Conservation (phyloP, 1,140 invertebrate genomes). For the Wasmannia auropunctata region DNA sequence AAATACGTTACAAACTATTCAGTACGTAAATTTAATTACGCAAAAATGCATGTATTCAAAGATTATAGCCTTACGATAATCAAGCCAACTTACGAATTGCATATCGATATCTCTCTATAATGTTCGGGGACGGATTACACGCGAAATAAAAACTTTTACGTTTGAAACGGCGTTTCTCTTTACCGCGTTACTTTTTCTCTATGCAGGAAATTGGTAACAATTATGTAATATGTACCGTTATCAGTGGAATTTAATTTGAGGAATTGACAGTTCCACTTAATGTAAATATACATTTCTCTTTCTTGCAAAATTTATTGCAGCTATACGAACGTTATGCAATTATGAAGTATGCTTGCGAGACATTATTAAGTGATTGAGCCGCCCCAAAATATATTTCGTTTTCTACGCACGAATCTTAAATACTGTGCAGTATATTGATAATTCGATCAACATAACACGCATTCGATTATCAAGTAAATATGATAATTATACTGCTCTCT, state of each 20-base stretch:
- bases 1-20: neutral
- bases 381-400: conserved; percentile 27
- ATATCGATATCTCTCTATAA: conserved; percentile 17
- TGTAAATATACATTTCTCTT: conserved; percentile 1
- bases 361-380: conserved; percentile 26
- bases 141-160: conserved; percentile 1
- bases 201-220: neutral
- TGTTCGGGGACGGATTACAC: conserved; percentile 48
- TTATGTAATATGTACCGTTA: neutral
- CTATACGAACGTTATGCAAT: neutral
- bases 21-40: conserved; percentile 24
- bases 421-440: neutral
- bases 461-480: conserved; percentile 23
- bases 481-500: conserved; percentile 5
- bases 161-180: neutral
- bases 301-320: conserved; percentile 7
- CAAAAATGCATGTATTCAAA: conserved; percentile 16
- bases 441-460: conserved; percentile 20
- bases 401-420: neutral
- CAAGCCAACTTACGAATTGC: conserved; percentile 32
- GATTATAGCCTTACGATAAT: conserved; percentile 8
- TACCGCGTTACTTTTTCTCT: neutral
- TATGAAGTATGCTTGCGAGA: conserved; percentile 20
- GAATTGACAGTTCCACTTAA: neutral
- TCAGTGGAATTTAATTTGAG: conserved; percentile 20